Evolutionary conservation across 2,888 invertebrate genomes (phyloP).

Genomic region (Erebia palarica): DNA sequence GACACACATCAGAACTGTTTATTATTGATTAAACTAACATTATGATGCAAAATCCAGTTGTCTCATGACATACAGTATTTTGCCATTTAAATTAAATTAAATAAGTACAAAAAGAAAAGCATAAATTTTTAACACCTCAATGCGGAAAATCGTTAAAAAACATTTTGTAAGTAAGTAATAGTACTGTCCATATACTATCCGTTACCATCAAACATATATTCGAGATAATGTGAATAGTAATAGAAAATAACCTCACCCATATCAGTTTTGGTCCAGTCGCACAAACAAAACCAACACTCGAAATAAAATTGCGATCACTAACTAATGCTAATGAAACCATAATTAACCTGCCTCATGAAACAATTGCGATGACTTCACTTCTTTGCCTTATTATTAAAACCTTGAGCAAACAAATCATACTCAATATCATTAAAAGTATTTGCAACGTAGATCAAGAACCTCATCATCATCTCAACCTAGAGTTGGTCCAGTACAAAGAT

Average conservation of each 20-base stretch:
- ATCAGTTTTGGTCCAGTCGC: background rate
- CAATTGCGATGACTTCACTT: slow-evolving; percentile 52
- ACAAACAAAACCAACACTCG: background rate
- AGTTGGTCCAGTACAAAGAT: no score
- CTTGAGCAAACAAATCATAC: slow-evolving; percentile 66
- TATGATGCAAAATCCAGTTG: background rate
- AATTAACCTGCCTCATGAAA: slow-evolving; percentile 27
- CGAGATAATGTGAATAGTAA: background rate
- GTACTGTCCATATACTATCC: no score
- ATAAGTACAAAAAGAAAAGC: no score
- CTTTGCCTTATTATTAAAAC: slow-evolving; percentile 38
- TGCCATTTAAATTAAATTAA: no score
- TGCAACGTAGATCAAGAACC: background rate
- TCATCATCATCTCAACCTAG: background rate
- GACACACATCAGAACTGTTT: no score
- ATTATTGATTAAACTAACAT: no score
- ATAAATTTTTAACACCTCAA: no score
- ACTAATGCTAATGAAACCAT: slow-evolving; percentile 32
- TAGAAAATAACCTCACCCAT: background rate
- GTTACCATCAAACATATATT: no score
- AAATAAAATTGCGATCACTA: slow-evolving; percentile 8
- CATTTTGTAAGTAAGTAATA: no score
- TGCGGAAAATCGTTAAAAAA: no score
- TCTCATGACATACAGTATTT: background rate
- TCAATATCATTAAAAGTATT: slow-evolving; percentile 17